These are phyloP conservation scores for Mormyrus proboscirostris DNA, from an alignment of 2,797 vertebrate species.

Conservation along the genomic window DNA sequence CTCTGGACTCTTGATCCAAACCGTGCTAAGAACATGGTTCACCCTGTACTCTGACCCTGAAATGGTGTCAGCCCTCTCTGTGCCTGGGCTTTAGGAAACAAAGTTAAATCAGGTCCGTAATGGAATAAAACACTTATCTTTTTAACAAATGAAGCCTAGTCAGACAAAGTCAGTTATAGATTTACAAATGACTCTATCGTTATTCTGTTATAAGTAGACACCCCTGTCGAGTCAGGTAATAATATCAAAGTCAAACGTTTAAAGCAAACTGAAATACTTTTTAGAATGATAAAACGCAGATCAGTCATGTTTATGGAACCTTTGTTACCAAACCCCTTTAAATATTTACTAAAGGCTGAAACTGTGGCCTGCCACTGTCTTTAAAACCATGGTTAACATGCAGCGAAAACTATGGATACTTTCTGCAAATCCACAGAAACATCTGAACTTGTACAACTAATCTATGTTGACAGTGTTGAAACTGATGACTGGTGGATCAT, in stretches of 20 bases:
- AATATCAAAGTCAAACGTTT: background rate
- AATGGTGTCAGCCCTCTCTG: background rate
- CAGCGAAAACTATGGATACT: background rate
- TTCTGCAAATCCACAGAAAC: background rate
- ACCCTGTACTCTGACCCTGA: background rate
- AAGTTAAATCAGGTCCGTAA: background rate
- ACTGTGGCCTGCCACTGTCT: background rate
- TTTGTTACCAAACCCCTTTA: background rate
- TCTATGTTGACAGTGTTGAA: background rate
- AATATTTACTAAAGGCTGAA: conserved; percentile 7
- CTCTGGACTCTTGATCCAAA: background rate
- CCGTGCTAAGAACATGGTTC: background rate
- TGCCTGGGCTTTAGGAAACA: background rate
- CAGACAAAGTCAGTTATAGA: background rate
- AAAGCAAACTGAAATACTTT: background rate
- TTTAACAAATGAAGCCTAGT: background rate
- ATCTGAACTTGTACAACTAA: background rate
- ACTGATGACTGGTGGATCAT: background rate
- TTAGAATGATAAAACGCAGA: background rate
- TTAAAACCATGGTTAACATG: background rate
- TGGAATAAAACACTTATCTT: background rate
- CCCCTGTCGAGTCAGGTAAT: background rate
- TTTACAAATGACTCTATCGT: background rate
- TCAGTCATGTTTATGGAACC: background rate
- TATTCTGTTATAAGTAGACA: background rate